Base-by-base conservation (phyloP, 2,797 vertebrate species). In the Notolepis coatsorum region DNA sequence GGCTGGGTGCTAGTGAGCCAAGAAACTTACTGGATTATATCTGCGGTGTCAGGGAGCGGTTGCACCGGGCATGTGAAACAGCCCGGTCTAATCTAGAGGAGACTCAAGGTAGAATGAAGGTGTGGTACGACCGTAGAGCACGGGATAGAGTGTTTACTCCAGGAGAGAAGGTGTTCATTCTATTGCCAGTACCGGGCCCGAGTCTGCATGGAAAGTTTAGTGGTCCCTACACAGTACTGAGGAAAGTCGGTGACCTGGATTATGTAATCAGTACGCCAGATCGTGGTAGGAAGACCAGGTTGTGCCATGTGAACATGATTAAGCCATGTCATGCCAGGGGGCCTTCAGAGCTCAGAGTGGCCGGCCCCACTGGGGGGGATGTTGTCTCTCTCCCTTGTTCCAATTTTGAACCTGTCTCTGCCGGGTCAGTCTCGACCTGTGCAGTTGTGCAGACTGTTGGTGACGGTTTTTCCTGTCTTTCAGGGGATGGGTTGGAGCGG, bases 21-120 rank as follows among this genome's bases (percentile, higher is more conserved):
- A 2, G 7, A 2, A 35, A 9, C 4, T 15, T 53, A 1, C 49
- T 30, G 5, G 60, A 53, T 2, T 53, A 37, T 53, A 38, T 43
- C 0, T 1, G 1, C 0, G 25, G 43, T 1, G 18, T 51, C 2
- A 33, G 2, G 1, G 7, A 9, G 0, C 7, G 1, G 0, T 38
- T 61, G 0, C 10, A 33, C 7, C 0, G 0, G 0, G 39, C 39
- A 0, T 31, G 39, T 31, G 42, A 9, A 39, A 18, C 41, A 7
- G 13, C 39, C 2, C 38, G 42, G 23, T n/a, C n/a, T n/a, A n/a
- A n/a, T n/a, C n/a, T n/a, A n/a, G n/a, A n/a, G n/a, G n/a, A n/a
- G n/a, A n/a, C n/a, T n/a, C n/a, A n/a, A n/a, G 7, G 0, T 0
- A 31, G 6, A 5, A 56, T 56, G 53, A 56, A 56, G 7, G 2